Evolutionary conservation across 2,797 vertebrate genomes (phyloP).

Genomic region (Gadopsis marmoratus): DNA sequence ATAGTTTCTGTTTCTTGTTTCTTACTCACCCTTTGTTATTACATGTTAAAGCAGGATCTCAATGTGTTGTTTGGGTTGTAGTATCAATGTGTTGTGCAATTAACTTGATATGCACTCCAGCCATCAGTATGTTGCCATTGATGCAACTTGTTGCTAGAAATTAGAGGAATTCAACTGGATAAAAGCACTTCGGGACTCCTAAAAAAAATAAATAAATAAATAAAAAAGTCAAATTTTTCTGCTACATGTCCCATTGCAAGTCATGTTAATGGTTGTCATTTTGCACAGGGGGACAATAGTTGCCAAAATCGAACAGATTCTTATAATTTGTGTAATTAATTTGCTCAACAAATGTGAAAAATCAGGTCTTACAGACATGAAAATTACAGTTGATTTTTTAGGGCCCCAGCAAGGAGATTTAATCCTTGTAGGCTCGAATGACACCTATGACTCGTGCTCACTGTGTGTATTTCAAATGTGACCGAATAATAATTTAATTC

Average conservation of each 20-base stretch:
- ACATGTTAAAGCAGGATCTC: constrained; percentile 19
- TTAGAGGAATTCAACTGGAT: background rate
- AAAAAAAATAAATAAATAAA: background rate
- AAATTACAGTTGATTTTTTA: constrained; percentile 6
- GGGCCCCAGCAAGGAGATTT: background rate
- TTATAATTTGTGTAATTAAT: background rate
- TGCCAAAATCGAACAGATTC: background rate
- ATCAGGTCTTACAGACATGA: background rate
- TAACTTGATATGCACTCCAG: constrained; percentile 14
- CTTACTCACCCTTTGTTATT: constrained; percentile 1
- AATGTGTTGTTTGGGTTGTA: constrained; percentile 10
- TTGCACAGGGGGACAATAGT: background rate
- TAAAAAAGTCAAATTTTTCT: background rate
- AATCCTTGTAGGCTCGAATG: background rate
- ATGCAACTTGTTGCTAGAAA: constrained; percentile 10
- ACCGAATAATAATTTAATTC: background rate
- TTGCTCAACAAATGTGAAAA: constrained; percentile 13
- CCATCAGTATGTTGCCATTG: constrained; percentile 3
- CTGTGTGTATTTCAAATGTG: constrained; percentile 7
- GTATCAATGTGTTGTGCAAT: constrained; percentile 30
- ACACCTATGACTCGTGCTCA: background rate
- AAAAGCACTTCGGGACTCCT: background rate
- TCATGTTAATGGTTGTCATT: background rate
- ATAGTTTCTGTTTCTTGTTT: constrained; percentile 16
- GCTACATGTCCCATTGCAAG: background rate